Conservation (phyloP, 92 coral and sea anemone genomes). For the Epizoanthus scotinus region DNA sequence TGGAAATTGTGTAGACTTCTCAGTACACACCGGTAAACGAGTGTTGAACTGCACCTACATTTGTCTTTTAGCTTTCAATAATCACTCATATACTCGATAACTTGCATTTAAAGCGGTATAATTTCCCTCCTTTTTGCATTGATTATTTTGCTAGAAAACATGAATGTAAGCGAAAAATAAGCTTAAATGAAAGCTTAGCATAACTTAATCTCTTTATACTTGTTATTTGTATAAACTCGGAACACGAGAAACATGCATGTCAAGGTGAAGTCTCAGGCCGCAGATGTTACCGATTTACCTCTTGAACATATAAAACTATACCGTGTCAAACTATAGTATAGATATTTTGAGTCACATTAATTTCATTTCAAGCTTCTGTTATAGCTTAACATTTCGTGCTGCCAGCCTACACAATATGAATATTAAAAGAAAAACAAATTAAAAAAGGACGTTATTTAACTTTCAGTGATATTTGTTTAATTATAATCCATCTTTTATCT, state of each 20-base stretch:
- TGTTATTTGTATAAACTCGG: conserved; percentile 23
- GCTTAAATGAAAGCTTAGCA: not conserved
- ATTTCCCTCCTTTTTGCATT: not conserved
- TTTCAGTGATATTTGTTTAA: conserved; percentile 15
- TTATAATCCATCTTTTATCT: conserved; percentile 29
- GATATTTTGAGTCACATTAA: too few relatives aligned
- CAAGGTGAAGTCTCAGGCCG: not conserved
- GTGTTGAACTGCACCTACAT: too few relatives aligned
- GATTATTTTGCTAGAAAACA: not conserved
- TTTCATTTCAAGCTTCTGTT: too few relatives aligned
- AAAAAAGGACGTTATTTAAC: conserved; percentile 11
- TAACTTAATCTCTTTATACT: conserved; percentile 14
- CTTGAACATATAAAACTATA: not conserved
- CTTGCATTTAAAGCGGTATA: not conserved
- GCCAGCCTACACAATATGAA: too few relatives aligned
- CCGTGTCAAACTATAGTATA: too few relatives aligned
- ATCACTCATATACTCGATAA: not conserved
- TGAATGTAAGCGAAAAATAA: not conserved
- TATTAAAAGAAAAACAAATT: not conserved
- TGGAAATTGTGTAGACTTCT: not conserved
- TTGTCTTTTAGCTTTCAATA: not conserved
- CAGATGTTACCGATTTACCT: not conserved
- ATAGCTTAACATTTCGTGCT: too few relatives aligned
- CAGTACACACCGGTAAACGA: not conserved
- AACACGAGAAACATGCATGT: not conserved